Conservation (phyloP, 2,888 invertebrate species). For the Orchesella flavescens region DNA sequence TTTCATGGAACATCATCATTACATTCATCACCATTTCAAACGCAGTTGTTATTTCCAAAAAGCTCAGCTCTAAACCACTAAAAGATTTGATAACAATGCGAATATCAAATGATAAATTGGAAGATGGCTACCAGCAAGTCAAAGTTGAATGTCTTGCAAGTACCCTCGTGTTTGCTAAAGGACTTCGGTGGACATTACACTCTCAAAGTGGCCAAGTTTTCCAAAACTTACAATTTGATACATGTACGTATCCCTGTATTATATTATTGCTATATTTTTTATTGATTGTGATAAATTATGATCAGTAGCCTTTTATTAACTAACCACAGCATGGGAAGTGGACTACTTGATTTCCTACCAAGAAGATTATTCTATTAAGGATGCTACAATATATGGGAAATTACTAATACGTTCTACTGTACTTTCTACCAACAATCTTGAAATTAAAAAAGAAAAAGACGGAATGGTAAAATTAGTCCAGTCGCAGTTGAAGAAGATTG, state of each 20-base stretch:
- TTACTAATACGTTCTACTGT: neutral
- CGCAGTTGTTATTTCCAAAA: too few relatives aligned
- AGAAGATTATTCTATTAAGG: neutral
- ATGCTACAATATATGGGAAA: neutral
- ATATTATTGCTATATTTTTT: neutral
- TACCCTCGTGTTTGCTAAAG: constrained; percentile 19
- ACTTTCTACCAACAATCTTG: too few relatives aligned
- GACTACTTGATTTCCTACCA: neutral
- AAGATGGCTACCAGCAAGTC: neutral
- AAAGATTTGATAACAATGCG: constrained; percentile 20
- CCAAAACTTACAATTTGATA: constrained; percentile 1
- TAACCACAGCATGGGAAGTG: constrained; percentile 12
- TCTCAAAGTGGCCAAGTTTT: constrained; percentile 5
- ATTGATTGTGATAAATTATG: neutral
- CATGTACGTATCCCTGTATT: neutral
- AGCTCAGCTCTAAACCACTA: constrained; percentile 8
- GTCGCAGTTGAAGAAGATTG: neutral
- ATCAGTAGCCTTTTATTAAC: neutral
- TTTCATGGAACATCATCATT: too few relatives aligned
- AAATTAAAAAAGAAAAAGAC: too few relatives aligned
- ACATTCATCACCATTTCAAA: too few relatives aligned
- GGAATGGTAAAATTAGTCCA: too few relatives aligned
- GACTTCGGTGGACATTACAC: constrained; percentile 26
- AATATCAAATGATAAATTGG: neutral
- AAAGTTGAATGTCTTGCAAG: constrained; percentile 32